Evolutionary conservation across 1,140 invertebrate species (phyloP).

Genomic region (Anthonomus grandis): DNA sequence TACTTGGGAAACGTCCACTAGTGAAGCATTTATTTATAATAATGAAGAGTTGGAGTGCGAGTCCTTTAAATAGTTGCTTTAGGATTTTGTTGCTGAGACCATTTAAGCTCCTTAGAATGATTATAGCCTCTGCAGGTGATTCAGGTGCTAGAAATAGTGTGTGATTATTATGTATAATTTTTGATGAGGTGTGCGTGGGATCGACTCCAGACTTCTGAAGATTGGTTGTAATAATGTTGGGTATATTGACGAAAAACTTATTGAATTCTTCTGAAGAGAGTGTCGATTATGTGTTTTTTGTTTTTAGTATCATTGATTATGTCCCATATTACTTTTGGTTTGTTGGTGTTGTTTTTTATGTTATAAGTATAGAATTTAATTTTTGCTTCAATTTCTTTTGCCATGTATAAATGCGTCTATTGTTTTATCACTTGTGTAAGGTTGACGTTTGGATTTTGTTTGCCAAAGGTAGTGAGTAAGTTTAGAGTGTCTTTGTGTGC

Average conservation of each 20-base stretch:
- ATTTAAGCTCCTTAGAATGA: conserved; percentile 1
- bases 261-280: background rate
- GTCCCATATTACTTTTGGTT: too few relatives aligned
- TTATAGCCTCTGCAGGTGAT: background rate
- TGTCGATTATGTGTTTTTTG: background rate
- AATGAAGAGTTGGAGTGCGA: background rate
- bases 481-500: too few relatives aligned
- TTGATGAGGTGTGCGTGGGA: background rate
- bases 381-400: background rate
- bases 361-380: background rate
- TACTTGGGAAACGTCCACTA: conserved; percentile 4
- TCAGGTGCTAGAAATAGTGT: background rate
- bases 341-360: background rate
- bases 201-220: background rate
- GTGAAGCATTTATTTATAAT: conserved; percentile 1
- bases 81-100: conserved; percentile 1
- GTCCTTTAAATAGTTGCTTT: background rate
- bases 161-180: background rate
- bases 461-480: background rate
- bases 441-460: background rate
- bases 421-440: background rate
- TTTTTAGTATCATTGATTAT: too few relatives aligned
- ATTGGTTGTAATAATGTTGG: background rate
- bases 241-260: too few relatives aligned
- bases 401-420: background rate